These are phyloP conservation scores for Ophiothrix spiculata DNA, from an alignment of 35 echinoderm and acorn worm species.

Conservation along the genomic window DNA sequence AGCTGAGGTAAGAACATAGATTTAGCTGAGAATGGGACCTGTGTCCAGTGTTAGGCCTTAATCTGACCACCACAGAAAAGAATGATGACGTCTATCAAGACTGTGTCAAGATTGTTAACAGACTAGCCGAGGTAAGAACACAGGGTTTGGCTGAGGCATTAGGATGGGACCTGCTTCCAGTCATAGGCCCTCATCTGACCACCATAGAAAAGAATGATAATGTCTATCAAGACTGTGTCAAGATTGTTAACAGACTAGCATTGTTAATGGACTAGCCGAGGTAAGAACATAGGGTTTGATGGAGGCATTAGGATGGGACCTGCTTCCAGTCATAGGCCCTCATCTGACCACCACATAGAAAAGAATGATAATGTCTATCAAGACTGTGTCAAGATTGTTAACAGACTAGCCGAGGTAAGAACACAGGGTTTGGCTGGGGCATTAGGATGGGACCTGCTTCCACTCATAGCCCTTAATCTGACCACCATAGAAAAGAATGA, in stretches of 20 bases:
- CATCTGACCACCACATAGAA: too few species aligned
- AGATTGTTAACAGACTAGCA: too few species aligned
- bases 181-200: slow-evolving; percentile 51
- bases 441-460: too few species aligned
- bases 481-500: slow-evolving; percentile 35
- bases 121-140: slow-evolving; percentile 68
- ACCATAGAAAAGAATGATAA: slow-evolving; percentile 45
- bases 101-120: slow-evolving; percentile 53
- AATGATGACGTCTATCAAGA: slow-evolving; percentile 60
- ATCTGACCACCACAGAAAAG: slow-evolving; percentile 29
- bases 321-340: too few species aligned
- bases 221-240: slow-evolving; percentile 51
- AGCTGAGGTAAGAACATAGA: slow-evolving; percentile 59
- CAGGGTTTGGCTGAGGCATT: not conserved
- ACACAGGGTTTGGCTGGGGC: too few species aligned
- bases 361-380: too few species aligned
- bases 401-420: too few species aligned
- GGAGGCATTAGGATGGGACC: too few species aligned
- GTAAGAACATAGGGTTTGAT: too few species aligned
- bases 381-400: too few species aligned
- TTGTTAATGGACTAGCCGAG: too few species aligned
- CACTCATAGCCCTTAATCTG: slow-evolving; percentile 42
- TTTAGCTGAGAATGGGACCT: slow-evolving; percentile 59
- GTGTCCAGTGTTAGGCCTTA: slow-evolving; percentile 43
- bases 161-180: slow-evolving; percentile 79